Conservation (phyloP, 2,888 invertebrate species). For the Arctia plantaginis region DNA sequence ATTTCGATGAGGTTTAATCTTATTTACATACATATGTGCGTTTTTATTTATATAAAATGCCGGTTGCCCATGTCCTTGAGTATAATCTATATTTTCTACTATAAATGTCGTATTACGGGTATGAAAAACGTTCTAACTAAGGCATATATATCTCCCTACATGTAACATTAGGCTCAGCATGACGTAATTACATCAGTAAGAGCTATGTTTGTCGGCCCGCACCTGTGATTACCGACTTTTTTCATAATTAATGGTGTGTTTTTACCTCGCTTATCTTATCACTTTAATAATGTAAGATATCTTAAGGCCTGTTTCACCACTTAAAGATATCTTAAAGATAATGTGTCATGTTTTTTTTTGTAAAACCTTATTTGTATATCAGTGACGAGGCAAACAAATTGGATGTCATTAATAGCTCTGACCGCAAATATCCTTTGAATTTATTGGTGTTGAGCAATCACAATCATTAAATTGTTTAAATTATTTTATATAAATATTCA, state of each 20-base stretch:
- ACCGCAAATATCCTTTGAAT: conserved; percentile 38
- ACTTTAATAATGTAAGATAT: conserved; percentile 48
- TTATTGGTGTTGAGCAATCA: conserved; percentile 1
- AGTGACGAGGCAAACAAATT: conserved; percentile 39
- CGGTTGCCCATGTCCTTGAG: neutral
- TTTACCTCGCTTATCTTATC: conserved; percentile 49
- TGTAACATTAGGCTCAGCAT: conserved; percentile 43
- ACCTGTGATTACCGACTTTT: conserved; percentile 48
- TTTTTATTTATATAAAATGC: neutral
- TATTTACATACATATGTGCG: neutral
- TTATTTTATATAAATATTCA: no score
- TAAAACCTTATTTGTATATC: conserved; percentile 33
- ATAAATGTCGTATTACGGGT: neutral
- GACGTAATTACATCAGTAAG: conserved; percentile 50
- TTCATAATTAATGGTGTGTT: conserved; percentile 51
- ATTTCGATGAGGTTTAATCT: neutral
- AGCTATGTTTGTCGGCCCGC: conserved; percentile 34
- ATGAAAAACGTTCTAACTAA: conserved; percentile 27
- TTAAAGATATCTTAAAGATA: conserved; percentile 47
- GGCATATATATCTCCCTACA: conserved; percentile 29
- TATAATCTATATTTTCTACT: neutral
- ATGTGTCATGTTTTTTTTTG: conserved; percentile 28
- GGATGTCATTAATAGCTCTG: conserved; percentile 32
- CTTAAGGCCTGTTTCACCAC: conserved; percentile 49
- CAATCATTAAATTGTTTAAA: conserved; percentile 1